Evolutionary conservation across 1,140 invertebrate species (phyloP), one percentile per base, ranked within the genome.

Genomic region (Ladona fulva): DNA sequence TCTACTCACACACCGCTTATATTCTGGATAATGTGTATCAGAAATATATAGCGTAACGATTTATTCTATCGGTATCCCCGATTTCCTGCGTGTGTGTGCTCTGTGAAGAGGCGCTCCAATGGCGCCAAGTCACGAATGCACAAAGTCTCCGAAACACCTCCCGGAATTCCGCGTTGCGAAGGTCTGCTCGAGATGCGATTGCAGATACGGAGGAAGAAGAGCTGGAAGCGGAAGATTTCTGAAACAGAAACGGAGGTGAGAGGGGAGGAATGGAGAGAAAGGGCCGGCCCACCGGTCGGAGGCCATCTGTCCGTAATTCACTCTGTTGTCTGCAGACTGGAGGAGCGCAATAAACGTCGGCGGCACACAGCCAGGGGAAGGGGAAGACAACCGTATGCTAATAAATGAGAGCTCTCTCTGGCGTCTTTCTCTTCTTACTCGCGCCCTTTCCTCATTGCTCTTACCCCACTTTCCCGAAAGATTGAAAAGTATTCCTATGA

Each of bases 271-370:
- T 16, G n/a, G 52, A 22, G 52, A 19, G 52, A 22, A 22, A 16
- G 52, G 52, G 29, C 12, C 52, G 5, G 5, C 52, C 44, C 44
- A 11, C 44, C 19, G 10, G 19, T 10, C 44, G 44, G 52, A 22
- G 52, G 52, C 52, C 52, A 66, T 66, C 52, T 66, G 52, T 66
- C 52, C 52, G 52, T 66, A 66, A 66, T 66, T 66, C 52, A 66
- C 52, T 66, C 52, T 22, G 14, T 22, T 66, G 52, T 66, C 52
- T 66, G 52, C 16, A 16, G 52, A 16, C 52, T 66, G 16, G 52
- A 66, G 52, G 5, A 16, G 3, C 52, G 52, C 52, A 66, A 66
- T 66, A 66, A 66, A 66, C 52, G 52, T 66, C 52, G 52, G 52
- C 3, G 16, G 52, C 52, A 66, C 52, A 19, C 44, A 52, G 44